Conservation (phyloP, 2,113 vertebrate genomes). For the Antechinus stuartii region DNA sequence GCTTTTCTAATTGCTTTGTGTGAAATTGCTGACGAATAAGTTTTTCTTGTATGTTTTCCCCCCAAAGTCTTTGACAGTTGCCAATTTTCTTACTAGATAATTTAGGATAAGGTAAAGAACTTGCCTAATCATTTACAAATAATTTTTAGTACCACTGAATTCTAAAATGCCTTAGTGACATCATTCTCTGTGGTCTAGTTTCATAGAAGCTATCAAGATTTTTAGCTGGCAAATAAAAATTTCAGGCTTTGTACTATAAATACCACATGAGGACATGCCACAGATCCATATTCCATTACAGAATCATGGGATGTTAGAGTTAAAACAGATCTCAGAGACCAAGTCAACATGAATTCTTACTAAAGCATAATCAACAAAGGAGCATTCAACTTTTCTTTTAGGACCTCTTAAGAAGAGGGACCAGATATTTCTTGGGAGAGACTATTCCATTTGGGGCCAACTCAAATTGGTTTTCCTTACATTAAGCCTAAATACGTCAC, state of each 20-base stretch:
- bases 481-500: not conserved
- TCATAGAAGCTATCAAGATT: not conserved
- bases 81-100: constrained; percentile 74
- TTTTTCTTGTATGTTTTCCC: constrained; percentile 66
- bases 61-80: constrained; percentile 69
- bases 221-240: not conserved
- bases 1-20: constrained; percentile 77
- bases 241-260: not conserved
- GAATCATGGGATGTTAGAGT: not conserved
- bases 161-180: constrained; percentile 65
- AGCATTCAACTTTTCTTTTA: not conserved
- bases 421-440: not conserved
- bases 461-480: not conserved
- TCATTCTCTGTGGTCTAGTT: constrained; percentile 66
- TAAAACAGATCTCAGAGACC: not conserved
- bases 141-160: constrained; percentile 57
- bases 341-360: not conserved
- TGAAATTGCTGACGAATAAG: constrained; percentile 71
- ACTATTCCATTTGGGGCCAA: not conserved
- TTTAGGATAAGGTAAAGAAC: constrained; percentile 68
- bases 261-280: not conserved
- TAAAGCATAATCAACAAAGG: not conserved
- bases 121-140: constrained; percentile 69
- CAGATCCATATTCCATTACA: not conserved
- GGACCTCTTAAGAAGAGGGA: not conserved